Conservation (phyloP, 1,140 invertebrate species). For the Drosophila albomicans region DNA sequence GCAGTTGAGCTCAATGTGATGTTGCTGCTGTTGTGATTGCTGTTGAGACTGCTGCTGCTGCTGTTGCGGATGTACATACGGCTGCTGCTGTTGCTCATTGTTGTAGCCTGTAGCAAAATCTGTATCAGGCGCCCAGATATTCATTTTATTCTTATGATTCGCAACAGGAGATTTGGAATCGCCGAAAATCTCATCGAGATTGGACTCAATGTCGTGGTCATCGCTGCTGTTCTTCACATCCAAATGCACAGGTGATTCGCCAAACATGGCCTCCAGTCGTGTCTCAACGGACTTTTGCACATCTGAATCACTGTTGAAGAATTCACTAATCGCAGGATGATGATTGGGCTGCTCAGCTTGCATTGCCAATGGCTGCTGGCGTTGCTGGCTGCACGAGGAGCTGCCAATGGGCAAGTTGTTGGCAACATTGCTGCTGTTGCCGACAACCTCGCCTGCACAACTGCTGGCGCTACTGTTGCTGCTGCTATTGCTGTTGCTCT, state of each 20-base stretch:
- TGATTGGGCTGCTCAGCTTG: conserved; percentile 66
- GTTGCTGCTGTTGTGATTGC: conserved; percentile 60
- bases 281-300: conserved; percentile 84
- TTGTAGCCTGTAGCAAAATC: conserved; percentile 53
- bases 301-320: conserved; percentile 79
- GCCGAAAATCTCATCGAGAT: conserved; percentile 81
- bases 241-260: conserved; percentile 80
- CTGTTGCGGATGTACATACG: conserved; percentile 40
- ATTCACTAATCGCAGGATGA: conserved; percentile 75
- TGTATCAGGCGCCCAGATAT: conserved; percentile 69
- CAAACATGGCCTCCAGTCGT: conserved; percentile 84
- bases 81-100: conserved; percentile 40
- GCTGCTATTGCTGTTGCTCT: conserved; percentile 68
- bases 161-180: conserved; percentile 71
- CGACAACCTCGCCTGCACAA: conserved; percentile 49
- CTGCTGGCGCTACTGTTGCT: conserved; percentile 60
- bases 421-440: conserved; percentile 44
- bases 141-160: conserved; percentile 66
- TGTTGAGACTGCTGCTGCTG: conserved; percentile 52
- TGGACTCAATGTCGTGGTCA: conserved; percentile 77
- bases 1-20: conserved; percentile 79
- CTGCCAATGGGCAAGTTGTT: conserved; percentile 35
- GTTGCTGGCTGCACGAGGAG: conserved; percentile 73
- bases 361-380: conserved; percentile 66
- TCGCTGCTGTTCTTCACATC: conserved; percentile 74